phyloP scores from a whole-genome alignment of 2,797 vertebrate genomes.

The Leptodactylus fallax region DNA sequence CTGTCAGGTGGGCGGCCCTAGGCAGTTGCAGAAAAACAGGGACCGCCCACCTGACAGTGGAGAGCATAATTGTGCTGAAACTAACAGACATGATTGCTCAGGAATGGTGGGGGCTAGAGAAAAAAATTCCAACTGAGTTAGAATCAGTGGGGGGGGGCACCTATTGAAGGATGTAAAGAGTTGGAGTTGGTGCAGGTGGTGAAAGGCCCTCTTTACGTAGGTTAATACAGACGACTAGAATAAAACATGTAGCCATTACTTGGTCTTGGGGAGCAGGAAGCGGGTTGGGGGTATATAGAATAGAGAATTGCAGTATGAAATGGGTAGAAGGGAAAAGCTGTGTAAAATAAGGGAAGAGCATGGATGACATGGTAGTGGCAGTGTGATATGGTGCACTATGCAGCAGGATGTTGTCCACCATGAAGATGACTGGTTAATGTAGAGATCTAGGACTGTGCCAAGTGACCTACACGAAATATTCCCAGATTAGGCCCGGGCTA shows the following conservation, averaged over 20 bases:
- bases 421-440: constrained; percentile 9
- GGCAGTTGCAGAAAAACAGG: too few relatives aligned
- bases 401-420: constrained; percentile 27
- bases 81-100: too few relatives aligned
- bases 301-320: constrained; percentile 48
- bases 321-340: background rate
- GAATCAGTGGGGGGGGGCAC: too few relatives aligned
- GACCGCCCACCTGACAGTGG: too few relatives aligned
- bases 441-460: background rate
- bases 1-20: too few relatives aligned
- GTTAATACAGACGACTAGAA: background rate
- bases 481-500: background rate
- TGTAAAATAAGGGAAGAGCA: constrained; percentile 2
- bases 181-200: too few relatives aligned
- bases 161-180: too few relatives aligned
- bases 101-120: too few relatives aligned
- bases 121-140: too few relatives aligned
- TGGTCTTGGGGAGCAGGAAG: background rate
- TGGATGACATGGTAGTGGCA: constrained; percentile 1
- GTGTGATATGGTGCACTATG: background rate
- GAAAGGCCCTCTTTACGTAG: background rate
- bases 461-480: constrained; percentile 16
- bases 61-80: too few relatives aligned
- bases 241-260: background rate
- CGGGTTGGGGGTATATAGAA: constrained; percentile 58